Evolutionary conservation across 2,888 invertebrate species (phyloP).

Genomic region (Didymodactylos carnosus): DNA sequence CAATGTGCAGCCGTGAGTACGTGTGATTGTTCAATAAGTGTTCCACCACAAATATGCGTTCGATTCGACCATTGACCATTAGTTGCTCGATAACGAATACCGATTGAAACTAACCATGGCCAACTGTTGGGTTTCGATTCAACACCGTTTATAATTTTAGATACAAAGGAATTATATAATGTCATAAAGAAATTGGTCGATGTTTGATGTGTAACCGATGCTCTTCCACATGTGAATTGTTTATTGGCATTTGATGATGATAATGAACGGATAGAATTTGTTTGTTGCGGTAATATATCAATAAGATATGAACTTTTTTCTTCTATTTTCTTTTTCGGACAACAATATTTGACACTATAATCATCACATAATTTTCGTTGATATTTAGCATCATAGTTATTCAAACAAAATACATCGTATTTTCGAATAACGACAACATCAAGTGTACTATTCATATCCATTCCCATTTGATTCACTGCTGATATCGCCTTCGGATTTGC

Average conservation of each 20-base stretch:
- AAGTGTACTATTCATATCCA: neutral
- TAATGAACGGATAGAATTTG: too few relatives aligned
- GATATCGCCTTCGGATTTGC: neutral
- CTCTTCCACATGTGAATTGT: neutral
- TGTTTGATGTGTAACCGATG: neutral
- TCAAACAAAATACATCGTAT: neutral
- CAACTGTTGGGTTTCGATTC: neutral
- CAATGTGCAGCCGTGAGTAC: slow-evolving; percentile 11
- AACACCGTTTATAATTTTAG: neutral
- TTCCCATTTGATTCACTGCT: neutral
- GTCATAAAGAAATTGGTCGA: neutral
- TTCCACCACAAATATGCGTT: slow-evolving; percentile 1
- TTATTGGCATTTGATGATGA: too few relatives aligned
- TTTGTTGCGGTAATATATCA: neutral
- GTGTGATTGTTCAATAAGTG: neutral
- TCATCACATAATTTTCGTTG: neutral
- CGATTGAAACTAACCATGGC: neutral
- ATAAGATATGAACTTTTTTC: neutral
- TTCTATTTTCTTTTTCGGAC: neutral
- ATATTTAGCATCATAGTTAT: neutral
- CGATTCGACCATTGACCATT: neutral
- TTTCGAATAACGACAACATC: neutral
- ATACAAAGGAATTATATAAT: neutral
- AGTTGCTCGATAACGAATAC: neutral
- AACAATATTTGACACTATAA: neutral